phyloP scores from a whole-genome alignment of 2,113 vertebrate genomes.

The Phrynosoma blainvillii region DNA sequence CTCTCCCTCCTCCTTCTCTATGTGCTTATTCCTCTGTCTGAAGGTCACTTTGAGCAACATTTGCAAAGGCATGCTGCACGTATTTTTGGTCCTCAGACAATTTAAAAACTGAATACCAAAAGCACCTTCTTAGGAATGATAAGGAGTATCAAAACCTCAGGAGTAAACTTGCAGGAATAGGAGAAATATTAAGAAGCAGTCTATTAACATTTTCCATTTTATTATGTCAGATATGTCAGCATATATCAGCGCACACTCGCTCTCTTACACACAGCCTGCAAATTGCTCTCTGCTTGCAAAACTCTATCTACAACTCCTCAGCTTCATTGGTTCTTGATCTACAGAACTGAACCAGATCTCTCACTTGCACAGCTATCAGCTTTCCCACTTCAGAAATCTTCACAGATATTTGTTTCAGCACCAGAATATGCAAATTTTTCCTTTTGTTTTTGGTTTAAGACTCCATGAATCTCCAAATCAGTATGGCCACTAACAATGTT shows the following conservation, averaged over 20 bases:
- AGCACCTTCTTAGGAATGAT: constrained; percentile 45
- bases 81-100: constrained; percentile 51
- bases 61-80: constrained; percentile 12
- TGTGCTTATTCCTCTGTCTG: constrained; percentile 4
- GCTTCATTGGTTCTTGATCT: neutral
- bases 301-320: neutral
- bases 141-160: constrained; percentile 25
- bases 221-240: constrained; percentile 40
- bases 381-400: neutral
- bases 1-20: too few relatives aligned
- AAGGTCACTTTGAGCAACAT: constrained; percentile 54
- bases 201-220: constrained; percentile 37
- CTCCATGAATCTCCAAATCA: too few relatives aligned
- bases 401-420: too few relatives aligned
- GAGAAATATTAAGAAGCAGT: constrained; percentile 20
- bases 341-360: neutral
- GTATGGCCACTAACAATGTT: too few relatives aligned
- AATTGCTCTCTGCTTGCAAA: constrained; percentile 5
- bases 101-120: constrained; percentile 60
- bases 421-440: too few relatives aligned
- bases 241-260: neutral
- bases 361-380: neutral
- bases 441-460: too few relatives aligned
- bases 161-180: constrained; percentile 21
- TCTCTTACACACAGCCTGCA: neutral